phyloP scores from a whole-genome alignment of 2,888 invertebrate species.

The Bibio marci region DNA sequence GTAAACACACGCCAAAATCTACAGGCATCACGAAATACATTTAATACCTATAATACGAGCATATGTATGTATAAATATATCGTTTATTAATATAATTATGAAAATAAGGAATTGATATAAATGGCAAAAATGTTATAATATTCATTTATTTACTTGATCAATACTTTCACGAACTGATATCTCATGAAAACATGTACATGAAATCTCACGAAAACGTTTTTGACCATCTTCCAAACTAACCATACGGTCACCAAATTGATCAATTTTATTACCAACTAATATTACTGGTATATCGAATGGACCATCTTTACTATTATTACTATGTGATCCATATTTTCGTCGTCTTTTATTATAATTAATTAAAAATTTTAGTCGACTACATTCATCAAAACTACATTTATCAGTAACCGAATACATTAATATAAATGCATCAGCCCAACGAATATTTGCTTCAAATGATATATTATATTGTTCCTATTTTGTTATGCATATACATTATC shows the following conservation, averaged over 20 bases:
- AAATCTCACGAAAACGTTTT: constrained; percentile 55
- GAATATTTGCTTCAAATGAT: constrained; percentile 58
- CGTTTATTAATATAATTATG: no score
- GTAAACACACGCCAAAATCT: constrained; percentile 56
- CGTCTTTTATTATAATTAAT: constrained; percentile 63
- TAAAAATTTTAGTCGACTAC: constrained; percentile 63
- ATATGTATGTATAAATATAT: no score
- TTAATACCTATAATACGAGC: constrained; percentile 52
- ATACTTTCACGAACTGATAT: constrained; percentile 71
- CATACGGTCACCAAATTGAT: constrained; percentile 65
- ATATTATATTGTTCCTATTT: constrained; percentile 46
- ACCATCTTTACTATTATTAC: constrained; percentile 41
- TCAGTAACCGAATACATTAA: constrained; percentile 78
- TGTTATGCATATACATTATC: neutral
- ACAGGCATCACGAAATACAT: constrained; percentile 59
- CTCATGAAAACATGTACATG: constrained; percentile 70
- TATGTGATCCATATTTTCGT: constrained; percentile 41
- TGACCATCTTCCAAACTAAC: constrained; percentile 59
- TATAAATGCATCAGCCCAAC: constrained; percentile 79
- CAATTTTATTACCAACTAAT: constrained; percentile 67
- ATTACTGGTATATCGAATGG: constrained; percentile 55
- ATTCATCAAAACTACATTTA: constrained; percentile 77
- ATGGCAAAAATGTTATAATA: no score
- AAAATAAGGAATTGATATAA: no score
- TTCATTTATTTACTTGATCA: constrained; percentile 59